Conservation (phyloP, 2,888 invertebrate genomes). For the Serrognathus titanus region DNA sequence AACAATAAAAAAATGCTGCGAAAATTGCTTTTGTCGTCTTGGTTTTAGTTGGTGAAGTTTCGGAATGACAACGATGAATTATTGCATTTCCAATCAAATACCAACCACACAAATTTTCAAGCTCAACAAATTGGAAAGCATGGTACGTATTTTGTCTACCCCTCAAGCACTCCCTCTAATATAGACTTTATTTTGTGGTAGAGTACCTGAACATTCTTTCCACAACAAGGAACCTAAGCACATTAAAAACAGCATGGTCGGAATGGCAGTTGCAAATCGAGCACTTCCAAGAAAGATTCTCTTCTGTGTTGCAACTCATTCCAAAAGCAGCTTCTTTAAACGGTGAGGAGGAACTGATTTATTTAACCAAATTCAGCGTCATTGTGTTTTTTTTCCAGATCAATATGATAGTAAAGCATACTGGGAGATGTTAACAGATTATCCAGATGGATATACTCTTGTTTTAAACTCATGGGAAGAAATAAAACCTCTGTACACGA, state of each 20-base stretch:
- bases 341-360: conserved; percentile 25
- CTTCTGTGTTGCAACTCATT: conserved; percentile 30
- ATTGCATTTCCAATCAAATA: conserved; percentile 10
- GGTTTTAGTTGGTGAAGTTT: conserved; percentile 23
- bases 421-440: conserved; percentile 56
- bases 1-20: background rate
- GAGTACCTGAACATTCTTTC: conserved; percentile 29
- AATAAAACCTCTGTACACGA: conserved; percentile 54
- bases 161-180: too few species aligned
- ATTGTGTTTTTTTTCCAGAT: conserved; percentile 32
- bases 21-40: too few species aligned
- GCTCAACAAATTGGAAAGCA: conserved; percentile 1
- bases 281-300: conserved; percentile 22
- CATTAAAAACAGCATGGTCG: conserved; percentile 32
- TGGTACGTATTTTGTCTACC: background rate
- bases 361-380: background rate
- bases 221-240: conserved; percentile 26
- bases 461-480: conserved; percentile 56
- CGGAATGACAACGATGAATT: conserved; percentile 23
- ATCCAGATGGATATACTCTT: conserved; percentile 52
- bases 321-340: conserved; percentile 33
- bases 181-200: conserved; percentile 8
- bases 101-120: conserved; percentile 12
- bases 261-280: conserved; percentile 30
- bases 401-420: conserved; percentile 52